phyloP scores from a whole-genome alignment of 2,113 vertebrate genomes.

The Marcusenius ussheri region DNA sequence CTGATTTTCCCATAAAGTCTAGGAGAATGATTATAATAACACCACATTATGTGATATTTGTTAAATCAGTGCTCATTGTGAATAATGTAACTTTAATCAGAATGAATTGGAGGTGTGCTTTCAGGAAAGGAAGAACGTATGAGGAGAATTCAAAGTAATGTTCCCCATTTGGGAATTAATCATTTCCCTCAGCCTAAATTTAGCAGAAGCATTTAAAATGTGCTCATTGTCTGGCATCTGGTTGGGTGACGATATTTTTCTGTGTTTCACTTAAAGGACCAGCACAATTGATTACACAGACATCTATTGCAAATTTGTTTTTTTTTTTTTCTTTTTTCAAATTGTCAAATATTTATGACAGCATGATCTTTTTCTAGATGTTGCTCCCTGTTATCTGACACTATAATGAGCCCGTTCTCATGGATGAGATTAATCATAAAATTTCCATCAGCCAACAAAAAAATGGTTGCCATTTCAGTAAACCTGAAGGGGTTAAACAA shows the following conservation, averaged over 20 bases:
- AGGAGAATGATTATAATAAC: not conserved
- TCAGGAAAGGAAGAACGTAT: not conserved
- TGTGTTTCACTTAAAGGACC: constrained; percentile 26
- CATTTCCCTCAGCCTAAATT: not conserved
- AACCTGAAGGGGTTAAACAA: constrained; percentile 16
- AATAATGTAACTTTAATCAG: not conserved
- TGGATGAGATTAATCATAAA: not conserved
- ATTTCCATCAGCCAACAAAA: not conserved
- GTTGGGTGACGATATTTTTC: constrained; percentile 36
- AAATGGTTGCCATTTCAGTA: not conserved
- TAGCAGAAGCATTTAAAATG: not conserved
- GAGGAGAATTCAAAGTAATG: not conserved
- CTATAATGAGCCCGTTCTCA: not conserved
- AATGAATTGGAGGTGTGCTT: not conserved
- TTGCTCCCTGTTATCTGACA: not conserved
- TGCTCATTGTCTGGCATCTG: constrained; percentile 18
- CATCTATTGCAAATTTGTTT: not conserved
- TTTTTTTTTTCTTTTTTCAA: constrained; percentile 3
- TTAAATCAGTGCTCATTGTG: constrained; percentile 1
- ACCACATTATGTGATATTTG: not conserved
- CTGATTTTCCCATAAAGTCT: not conserved
- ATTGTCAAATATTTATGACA: constrained; percentile 23
- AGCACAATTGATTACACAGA: constrained; percentile 13
- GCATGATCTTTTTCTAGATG: constrained; percentile 20
- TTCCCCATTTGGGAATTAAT: not conserved